Evolutionary conservation across 2,113 vertebrate species (phyloP), one percentile per base, ranked within the genome.

Genomic region (Gallinago paraguaiae): DNA sequence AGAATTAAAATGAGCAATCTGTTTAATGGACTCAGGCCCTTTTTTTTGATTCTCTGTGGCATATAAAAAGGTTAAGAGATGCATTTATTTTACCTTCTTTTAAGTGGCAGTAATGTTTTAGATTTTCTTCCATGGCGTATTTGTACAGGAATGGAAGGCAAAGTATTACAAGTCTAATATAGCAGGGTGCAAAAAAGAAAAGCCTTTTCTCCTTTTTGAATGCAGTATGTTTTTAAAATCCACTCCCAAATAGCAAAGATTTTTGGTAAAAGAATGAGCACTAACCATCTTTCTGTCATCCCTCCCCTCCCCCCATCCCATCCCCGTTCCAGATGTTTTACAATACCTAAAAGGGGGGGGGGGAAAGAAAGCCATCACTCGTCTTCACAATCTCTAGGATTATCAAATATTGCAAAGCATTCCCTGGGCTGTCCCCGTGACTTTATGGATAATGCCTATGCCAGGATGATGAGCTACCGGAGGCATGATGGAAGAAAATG

Each of bases 1-100:
- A 81, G 88, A 92, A 94, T 84, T 54, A 78, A 92, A 93, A 91
- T 60, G 33, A 97, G 88, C 83, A 67, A 93, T 60, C 91, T 94
- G 60, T 45, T 84, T 59, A 68, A 93, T 28, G 65, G 81, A 84
- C 89, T 95, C 61, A 17, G 69, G 86, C 61, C 30, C 35, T 78
- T 91, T 91, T 91, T 91, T 85, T 53, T 51, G 64, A 84, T 92
- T 86, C 83, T 95, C 81, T 60, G 53, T 81, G 53, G 56, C 83
- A 83, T 24, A 86, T 39, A 68, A 78, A 80, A 92, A 94, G 76
- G 92, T 86, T 84, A 93, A 96, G 57, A 83, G 74, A 86, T 30
- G 33, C n/a, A 54, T 72, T 95, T 91, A 71, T 89, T 95, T 92
- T 64, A 75, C 77, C 19, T 86, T 51, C 68, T 90, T 94, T 92